These are phyloP conservation scores for Clarias platycephalus DNA, from an alignment of 2,797 vertebrate species.

Conservation along the genomic window DNA sequence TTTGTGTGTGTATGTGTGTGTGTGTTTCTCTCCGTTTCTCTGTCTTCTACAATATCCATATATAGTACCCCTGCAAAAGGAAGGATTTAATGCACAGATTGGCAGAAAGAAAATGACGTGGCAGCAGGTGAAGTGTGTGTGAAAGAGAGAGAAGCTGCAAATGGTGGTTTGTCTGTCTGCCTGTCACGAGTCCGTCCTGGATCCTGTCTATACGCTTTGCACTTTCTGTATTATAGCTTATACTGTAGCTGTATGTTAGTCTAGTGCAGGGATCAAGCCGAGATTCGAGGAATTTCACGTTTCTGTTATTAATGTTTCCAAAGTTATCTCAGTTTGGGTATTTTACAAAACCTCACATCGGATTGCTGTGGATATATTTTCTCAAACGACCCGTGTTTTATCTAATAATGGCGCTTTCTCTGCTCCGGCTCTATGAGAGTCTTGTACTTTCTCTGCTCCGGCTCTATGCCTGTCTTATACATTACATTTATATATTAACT, in stretches of 20 bases:
- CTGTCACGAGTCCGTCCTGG: background rate
- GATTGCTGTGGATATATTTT: too few species aligned
- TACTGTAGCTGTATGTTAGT: background rate
- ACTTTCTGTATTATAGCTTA: background rate
- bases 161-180: background rate
- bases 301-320: too few species aligned
- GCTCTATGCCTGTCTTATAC: too few species aligned
- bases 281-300: too few species aligned
- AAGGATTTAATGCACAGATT: background rate
- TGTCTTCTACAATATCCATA: background rate
- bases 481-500: too few species aligned
- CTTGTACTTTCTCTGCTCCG: too few species aligned
- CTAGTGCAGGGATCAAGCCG: too few species aligned
- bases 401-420: too few species aligned
- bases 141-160: background rate
- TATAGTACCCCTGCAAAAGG: background rate
- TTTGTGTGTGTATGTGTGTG: background rate
- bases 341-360: too few species aligned
- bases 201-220: background rate
- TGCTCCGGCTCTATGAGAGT: too few species aligned
- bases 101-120: slow-evolving; percentile 4
- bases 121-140: background rate
- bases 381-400: too few species aligned
- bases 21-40: background rate
- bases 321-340: too few species aligned